A percentile compares a stretch with the other conserved stretches of the same genome.
These are phyloP conservation scores for Lingula anatina DNA, from an alignment of 2,888 invertebrate genomes.

Conservation along the genomic window DNA sequence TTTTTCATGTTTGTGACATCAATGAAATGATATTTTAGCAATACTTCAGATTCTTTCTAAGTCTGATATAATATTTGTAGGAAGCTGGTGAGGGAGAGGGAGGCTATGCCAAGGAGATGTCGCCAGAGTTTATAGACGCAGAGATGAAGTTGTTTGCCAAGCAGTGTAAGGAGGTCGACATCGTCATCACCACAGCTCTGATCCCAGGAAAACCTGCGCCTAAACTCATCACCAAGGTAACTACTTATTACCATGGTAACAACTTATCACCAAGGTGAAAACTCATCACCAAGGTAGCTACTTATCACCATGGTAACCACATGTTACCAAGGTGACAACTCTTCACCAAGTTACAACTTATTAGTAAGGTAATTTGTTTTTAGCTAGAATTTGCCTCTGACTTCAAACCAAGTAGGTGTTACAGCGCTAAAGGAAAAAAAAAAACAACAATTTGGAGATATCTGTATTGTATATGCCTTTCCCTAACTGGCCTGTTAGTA, in stretches of 20 bases:
- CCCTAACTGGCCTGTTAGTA: too few relatives aligned
- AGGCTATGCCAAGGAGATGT: constrained; percentile 73
- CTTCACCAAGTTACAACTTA: too few relatives aligned
- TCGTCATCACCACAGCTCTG: constrained; percentile 82
- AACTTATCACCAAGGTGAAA: not conserved
- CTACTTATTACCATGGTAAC: not conserved
- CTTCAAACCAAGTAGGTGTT: too few relatives aligned
- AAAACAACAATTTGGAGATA: too few relatives aligned
- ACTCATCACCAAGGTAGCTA: too few relatives aligned
- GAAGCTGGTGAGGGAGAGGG: constrained; percentile 62
- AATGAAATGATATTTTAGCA: too few relatives aligned
- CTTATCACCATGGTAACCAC: too few relatives aligned
- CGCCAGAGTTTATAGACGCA: constrained; percentile 69
- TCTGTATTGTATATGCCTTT: too few relatives aligned
- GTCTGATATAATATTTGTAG: constrained; percentile 21
- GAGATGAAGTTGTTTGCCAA: constrained; percentile 82
- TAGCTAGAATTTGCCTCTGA: too few relatives aligned
- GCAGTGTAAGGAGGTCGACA: constrained; percentile 78
- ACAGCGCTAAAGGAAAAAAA: too few relatives aligned
- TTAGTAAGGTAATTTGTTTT: too few relatives aligned
- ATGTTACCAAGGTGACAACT: too few relatives aligned
- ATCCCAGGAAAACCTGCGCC: constrained; percentile 85
- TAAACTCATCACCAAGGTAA: constrained; percentile 70
- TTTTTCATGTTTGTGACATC: not conserved
- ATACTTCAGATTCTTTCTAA: not conserved